A percentile compares a stretch with the other conserved stretches of the same genome.
Conservation (phyloP, 2,888 invertebrate genomes). For the Macrophya annulata region DNA sequence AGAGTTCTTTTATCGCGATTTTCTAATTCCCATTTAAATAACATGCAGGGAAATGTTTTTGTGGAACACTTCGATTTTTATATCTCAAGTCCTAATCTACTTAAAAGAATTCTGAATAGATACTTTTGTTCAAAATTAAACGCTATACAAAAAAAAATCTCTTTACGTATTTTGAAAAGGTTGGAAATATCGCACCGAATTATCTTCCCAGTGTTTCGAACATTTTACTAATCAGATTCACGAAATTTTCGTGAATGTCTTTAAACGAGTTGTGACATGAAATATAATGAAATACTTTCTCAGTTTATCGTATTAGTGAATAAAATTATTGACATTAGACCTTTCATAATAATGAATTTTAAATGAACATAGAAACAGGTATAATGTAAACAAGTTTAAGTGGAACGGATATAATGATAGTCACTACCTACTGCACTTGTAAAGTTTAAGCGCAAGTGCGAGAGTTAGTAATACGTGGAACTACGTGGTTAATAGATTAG, state of each 20-base stretch:
- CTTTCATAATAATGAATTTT: neutral
- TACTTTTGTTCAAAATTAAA: no score
- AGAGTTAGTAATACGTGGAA: neutral
- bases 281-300: no score
- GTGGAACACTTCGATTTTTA: no score
- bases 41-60: no score
- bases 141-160: no score
- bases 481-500: neutral
- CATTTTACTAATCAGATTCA: neutral
- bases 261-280: no score
- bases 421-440: neutral
- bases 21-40: no score
- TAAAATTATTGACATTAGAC: neutral
- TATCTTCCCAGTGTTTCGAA: neutral
- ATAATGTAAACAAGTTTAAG: neutral
- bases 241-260: no score
- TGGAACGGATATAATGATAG: slow-evolving; percentile 6
- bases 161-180: neutral
- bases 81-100: no score
- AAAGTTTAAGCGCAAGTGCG: neutral
- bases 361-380: neutral
- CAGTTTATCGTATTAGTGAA: neutral
- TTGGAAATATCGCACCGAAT: neutral
- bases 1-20: no score
- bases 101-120: no score